Conservation (phyloP, 2,113 vertebrate species). For the Micromys minutus region DNA sequence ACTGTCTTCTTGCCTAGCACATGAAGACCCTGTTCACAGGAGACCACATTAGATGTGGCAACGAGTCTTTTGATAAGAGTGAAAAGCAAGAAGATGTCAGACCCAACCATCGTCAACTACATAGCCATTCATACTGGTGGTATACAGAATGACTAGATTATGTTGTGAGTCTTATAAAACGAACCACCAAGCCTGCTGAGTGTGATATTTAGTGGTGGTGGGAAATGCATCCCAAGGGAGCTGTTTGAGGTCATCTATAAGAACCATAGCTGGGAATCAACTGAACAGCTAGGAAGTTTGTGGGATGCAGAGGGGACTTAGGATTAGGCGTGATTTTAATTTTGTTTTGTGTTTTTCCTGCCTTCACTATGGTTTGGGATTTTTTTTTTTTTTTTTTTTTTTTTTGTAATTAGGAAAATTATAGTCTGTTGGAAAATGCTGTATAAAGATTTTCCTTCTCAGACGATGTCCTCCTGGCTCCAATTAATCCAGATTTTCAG, state of each 20-base stretch:
- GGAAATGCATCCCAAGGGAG: not conserved
- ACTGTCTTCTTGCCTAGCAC: not conserved
- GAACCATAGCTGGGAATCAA: not conserved
- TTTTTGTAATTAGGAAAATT: conserved; percentile 66
- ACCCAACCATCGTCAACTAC: not conserved
- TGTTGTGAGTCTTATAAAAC: conserved; percentile 27
- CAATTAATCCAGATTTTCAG: conserved; percentile 37
- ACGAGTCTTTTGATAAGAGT: not conserved
- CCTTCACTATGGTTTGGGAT: conserved; percentile 5
- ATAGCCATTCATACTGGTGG: not conserved
- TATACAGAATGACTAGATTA: not conserved
- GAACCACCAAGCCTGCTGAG: not conserved
- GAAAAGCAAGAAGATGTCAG: conserved; percentile 24
- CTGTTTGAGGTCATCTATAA: not conserved
- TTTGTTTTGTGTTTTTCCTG: conserved; percentile 19
- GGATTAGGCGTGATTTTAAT: not conserved
- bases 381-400: too few species aligned
- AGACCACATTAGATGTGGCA: not conserved
- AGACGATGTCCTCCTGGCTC: conserved; percentile 20
- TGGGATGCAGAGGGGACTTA: not conserved
- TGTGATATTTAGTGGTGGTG: not conserved
- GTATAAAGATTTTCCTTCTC: not conserved
- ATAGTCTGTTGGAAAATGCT: conserved; percentile 57
- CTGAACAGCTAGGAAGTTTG: not conserved
- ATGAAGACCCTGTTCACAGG: not conserved